Percentiles rank a stretch among this genome's conserved stretches.
phyloP scores from a whole-genome alignment of 2,797 vertebrate species.

The Spinibarbus caldwelli region DNA sequence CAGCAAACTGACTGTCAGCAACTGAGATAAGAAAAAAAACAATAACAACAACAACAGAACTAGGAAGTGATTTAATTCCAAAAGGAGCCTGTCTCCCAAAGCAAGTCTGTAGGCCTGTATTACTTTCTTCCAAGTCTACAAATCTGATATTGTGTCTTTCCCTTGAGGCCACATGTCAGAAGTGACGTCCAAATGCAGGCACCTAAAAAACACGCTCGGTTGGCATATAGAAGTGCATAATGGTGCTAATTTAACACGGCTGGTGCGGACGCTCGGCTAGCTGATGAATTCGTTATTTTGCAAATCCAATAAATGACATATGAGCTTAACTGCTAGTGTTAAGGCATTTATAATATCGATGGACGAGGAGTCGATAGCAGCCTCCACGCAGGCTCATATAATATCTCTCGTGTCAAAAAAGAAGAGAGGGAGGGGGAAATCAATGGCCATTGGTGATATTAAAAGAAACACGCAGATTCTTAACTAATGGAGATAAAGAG shows the following conservation, averaged over 20 bases:
- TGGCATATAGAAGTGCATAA: slow-evolving; percentile 36
- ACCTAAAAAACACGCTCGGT: background rate
- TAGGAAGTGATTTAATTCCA: slow-evolving; percentile 73
- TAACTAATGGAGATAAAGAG: slow-evolving; percentile 90
- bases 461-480: slow-evolving; percentile 88
- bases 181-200: slow-evolving; percentile 47
- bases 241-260: slow-evolving; percentile 58
- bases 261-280: slow-evolving; percentile 66
- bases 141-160: slow-evolving; percentile 56
- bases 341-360: slow-evolving; percentile 87
- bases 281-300: slow-evolving; percentile 85
- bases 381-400: slow-evolving; percentile 90
- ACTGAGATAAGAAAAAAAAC: slow-evolving; percentile 60
- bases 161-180: slow-evolving; percentile 33
- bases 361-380: slow-evolving; percentile 87
- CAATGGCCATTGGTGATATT: slow-evolving; percentile 86
- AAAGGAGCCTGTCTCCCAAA: slow-evolving; percentile 61
- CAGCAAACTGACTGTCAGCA: slow-evolving; percentile 57
- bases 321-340: slow-evolving; percentile 83
- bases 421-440: slow-evolving; percentile 71
- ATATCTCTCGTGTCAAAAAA: slow-evolving; percentile 83
- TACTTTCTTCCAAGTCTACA: slow-evolving; percentile 63
- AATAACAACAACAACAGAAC: slow-evolving; percentile 39
- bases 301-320: slow-evolving; percentile 90
- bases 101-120: slow-evolving; percentile 52